phyloP scores from a whole-genome alignment of 1,140 invertebrate species.

The Druon quercuslanigerum region DNA sequence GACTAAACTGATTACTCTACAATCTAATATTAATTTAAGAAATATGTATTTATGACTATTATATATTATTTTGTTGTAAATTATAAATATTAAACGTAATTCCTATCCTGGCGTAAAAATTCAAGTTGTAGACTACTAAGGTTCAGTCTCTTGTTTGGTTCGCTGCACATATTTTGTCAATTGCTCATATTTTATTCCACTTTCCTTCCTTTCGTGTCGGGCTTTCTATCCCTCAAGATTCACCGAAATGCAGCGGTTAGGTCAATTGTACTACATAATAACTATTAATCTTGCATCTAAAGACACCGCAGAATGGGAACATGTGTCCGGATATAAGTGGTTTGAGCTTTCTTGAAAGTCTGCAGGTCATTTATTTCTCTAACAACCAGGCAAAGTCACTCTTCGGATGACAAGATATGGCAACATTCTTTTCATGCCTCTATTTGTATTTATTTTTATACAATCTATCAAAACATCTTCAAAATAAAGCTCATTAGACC shows the following conservation, averaged over 20 bases:
- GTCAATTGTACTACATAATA: conserved; percentile 17
- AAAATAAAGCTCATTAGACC: background rate
- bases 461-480: background rate
- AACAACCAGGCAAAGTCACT: conserved; percentile 23
- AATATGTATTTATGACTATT: background rate
- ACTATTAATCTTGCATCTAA: background rate
- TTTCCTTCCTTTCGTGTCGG: background rate
- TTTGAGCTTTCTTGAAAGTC: conserved; percentile 23
- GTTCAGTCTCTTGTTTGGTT: conserved; percentile 13
- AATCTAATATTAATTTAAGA: background rate
- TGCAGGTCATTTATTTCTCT: conserved; percentile 8
- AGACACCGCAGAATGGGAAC: conserved; percentile 18
- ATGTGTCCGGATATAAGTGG: conserved; percentile 20
- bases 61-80: background rate
- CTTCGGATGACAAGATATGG: conserved; percentile 29
- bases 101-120: background rate
- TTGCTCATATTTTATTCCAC: background rate
- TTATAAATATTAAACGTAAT: conserved; percentile 15
- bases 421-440: background rate
- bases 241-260: background rate
- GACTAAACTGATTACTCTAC: too few species aligned
- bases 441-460: background rate
- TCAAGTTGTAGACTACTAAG: conserved; percentile 13
- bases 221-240: background rate
- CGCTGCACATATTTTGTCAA: background rate